Conservation (phyloP, 2,797 vertebrate species). For the Anabas testudineus region DNA sequence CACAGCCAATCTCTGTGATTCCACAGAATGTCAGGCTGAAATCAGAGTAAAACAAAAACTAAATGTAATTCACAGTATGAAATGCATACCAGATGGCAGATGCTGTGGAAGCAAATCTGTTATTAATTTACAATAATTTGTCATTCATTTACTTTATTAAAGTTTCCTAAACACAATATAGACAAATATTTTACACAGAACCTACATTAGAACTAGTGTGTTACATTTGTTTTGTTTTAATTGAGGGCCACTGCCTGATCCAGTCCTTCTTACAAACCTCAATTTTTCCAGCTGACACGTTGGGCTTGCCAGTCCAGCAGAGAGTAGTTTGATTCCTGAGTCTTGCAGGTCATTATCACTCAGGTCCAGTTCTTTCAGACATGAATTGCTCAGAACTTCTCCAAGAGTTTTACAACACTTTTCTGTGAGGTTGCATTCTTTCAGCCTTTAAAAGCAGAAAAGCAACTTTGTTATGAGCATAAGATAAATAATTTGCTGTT, state of each 20-base stretch:
- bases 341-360: constrained; percentile 43
- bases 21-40: constrained; percentile 42
- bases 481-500: neutral
- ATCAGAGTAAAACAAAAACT: neutral
- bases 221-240: too few species aligned
- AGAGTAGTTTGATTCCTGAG: constrained; percentile 14
- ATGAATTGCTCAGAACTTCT: neutral
- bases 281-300: constrained; percentile 43
- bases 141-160: too few species aligned
- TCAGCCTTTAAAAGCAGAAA: constrained; percentile 22
- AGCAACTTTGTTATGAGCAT: neutral
- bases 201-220: too few species aligned
- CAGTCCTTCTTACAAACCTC: constrained; percentile 26
- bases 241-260: neutral
- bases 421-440: constrained; percentile 45
- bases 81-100: too few species aligned
- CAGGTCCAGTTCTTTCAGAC: constrained; percentile 42
- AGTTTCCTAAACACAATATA: too few species aligned
- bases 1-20: constrained; percentile 39
- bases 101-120: too few species aligned
- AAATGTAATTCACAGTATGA: neutral
- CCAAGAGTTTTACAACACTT: constrained; percentile 28
- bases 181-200: too few species aligned
- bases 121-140: too few species aligned
- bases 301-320: constrained; percentile 19